These are phyloP conservation scores for Orius laevigatus DNA, from an alignment of 1,140 invertebrate species.

Conservation along the genomic window DNA sequence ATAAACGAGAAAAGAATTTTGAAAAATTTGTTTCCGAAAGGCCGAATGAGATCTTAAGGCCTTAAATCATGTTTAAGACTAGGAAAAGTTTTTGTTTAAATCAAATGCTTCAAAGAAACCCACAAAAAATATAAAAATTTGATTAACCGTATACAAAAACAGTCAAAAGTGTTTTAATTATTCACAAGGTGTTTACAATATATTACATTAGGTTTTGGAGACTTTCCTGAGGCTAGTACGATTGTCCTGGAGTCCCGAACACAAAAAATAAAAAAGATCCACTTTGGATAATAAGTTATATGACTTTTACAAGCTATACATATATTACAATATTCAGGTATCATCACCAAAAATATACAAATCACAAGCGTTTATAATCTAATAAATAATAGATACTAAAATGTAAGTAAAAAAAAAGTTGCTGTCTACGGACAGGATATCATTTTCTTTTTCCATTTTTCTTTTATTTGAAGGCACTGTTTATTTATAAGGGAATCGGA, in stretches of 20 bases:
- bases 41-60: constrained; percentile 12
- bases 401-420: constrained; percentile 6
- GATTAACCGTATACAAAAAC: no score
- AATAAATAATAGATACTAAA: constrained; percentile 7
- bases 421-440: constrained; percentile 3
- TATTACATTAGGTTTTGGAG: not conserved
- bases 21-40: not conserved
- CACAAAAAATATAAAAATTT: no score
- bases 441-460: not conserved
- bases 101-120: no score
- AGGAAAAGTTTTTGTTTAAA: no score
- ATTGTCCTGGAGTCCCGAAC: constrained; percentile 1
- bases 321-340: constrained; percentile 8
- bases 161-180: constrained; percentile 1
- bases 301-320: constrained; percentile 15
- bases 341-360: constrained; percentile 9
- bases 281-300: constrained; percentile 7
- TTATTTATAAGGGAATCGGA: constrained; percentile 4
- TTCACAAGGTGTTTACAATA: constrained; percentile 5
- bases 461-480: constrained; percentile 3
- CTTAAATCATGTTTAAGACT: not conserved
- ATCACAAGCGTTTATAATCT: constrained; percentile 8
- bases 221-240: not conserved
- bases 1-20: not conserved
- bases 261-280: constrained; percentile 5